Evolutionary conservation across 2,113 vertebrate species (phyloP), one percentile per base, ranked within the genome.

Genomic region (Acanthochromis polyacanthus): DNA sequence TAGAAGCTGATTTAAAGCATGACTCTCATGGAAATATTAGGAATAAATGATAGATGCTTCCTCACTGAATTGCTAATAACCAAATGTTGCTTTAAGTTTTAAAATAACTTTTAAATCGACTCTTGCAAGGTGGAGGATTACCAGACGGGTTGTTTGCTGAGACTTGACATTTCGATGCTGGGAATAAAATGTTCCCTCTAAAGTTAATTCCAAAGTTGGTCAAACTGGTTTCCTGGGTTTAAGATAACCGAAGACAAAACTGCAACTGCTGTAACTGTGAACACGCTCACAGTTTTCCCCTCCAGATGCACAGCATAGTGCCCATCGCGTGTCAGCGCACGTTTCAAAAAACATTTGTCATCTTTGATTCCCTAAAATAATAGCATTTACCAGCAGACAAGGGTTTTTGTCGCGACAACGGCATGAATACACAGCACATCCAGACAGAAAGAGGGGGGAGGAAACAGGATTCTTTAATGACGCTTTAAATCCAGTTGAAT

Each of bases 341-440:
- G 78, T 93, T 93, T 91, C 46, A 60, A 75, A 92, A 87, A 30
- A 67, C 68, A 92, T 95, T 93, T 88, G 79, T 94, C 91, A 91
- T 73, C 75, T 82, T 84, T 89, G 83, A 88, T 77, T 84, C 75
- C 80, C 50, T 55, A 10, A 78, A 75, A 82, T 75, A 86, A 68
- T 71, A 63, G 69, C 80, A 78, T 46, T 22, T 65, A 70, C 61
- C 28, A 16, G 58, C 23, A 81, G 52, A 71, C 70, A 66, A 64
- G 60, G 10, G 53, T 20, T 59, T 75, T 80, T 16, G 36, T 70
- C 25, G 22, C 6, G 32, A 81, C 57, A 75, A 81, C 78, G 50
- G 55, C 10, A 73, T 48, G 4, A 66, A 76, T 46, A 66, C 51
- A 62, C 22, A 53, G 30, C 6, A 45, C 38, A 63, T 20, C 20